Conservation (phyloP, 1,140 invertebrate species). For the Drosophila sucinea region DNA sequence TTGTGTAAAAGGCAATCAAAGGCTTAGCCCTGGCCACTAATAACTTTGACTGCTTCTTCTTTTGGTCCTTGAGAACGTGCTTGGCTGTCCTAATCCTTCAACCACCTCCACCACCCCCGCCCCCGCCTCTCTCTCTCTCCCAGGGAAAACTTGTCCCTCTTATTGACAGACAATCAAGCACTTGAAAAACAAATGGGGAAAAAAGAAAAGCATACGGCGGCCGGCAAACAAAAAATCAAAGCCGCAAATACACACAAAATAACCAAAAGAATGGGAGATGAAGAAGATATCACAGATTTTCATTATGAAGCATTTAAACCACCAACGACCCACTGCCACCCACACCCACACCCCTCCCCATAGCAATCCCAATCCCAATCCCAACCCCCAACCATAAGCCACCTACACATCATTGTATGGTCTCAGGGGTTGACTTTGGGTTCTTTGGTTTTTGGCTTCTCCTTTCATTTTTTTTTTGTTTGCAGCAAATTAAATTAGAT, state of each 20-base stretch:
- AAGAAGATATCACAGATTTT: slow-evolving; percentile 77
- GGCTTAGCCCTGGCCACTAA: slow-evolving; percentile 69
- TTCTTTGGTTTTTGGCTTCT: slow-evolving; percentile 17
- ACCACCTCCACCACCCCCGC: background rate
- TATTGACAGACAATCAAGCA: slow-evolving; percentile 79
- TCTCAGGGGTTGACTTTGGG: slow-evolving; percentile 35
- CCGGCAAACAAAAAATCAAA: slow-evolving; percentile 62
- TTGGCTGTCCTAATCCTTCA: slow-evolving; percentile 58
- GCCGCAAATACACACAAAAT: slow-evolving; percentile 40
- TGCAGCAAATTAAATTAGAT: slow-evolving; percentile 75
- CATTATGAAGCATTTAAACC: slow-evolving; percentile 79
- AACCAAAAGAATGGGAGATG: slow-evolving; percentile 2
- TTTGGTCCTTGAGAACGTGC: slow-evolving; percentile 49
- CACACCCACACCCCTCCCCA: background rate
- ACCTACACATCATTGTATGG: slow-evolving; percentile 12
- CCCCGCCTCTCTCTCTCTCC: slow-evolving; percentile 18
- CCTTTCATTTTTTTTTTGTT: slow-evolving; percentile 29
- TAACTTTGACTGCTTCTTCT: slow-evolving; percentile 37
- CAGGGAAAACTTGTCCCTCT: slow-evolving; percentile 36
- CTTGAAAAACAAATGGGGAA: slow-evolving; percentile 48
- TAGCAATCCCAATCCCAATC: too few relatives aligned
- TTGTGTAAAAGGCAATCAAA: slow-evolving; percentile 59
- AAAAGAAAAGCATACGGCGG: slow-evolving; percentile 40
- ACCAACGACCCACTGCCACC: slow-evolving; percentile 14
- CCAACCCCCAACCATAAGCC: slow-evolving; percentile 4